A percentile compares a stretch with the other conserved stretches of the same genome.
Evolutionary conservation across 2,797 vertebrate genomes (phyloP).

Genomic region (Anguilla anguilla): DNA sequence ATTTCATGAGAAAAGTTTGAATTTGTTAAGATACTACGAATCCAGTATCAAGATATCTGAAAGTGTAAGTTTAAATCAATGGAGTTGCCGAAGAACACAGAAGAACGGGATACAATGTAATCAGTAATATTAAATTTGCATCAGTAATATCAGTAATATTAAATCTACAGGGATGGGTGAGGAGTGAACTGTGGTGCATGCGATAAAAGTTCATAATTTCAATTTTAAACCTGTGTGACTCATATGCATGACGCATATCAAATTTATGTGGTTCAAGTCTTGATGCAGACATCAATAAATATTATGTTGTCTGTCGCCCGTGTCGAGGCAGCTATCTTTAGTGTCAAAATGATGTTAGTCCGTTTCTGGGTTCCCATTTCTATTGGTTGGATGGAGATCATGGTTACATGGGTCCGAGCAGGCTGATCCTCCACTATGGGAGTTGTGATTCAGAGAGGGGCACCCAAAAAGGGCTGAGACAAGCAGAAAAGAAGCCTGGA

Average conservation of each 20-base stretch:
- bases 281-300: slow-evolving; percentile 56
- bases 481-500: slow-evolving; percentile 26
- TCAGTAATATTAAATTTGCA: background rate
- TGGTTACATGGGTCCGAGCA: slow-evolving; percentile 53
- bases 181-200: background rate
- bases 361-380: slow-evolving; percentile 58
- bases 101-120: background rate
- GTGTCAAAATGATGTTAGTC: slow-evolving; percentile 57
- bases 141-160: background rate
- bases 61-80: background rate
- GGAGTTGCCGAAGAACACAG: background rate
- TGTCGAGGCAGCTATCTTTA: slow-evolving; percentile 64
- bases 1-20: background rate
- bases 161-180: background rate
- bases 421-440: slow-evolving; percentile 42
- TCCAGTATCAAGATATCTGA: background rate
- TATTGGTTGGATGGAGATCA: slow-evolving; percentile 63
- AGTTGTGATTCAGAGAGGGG: slow-evolving; percentile 54
- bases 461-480: slow-evolving; percentile 43
- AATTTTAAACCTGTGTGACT: slow-evolving; percentile 29
- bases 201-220: slow-evolving; percentile 27
- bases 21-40: background rate
- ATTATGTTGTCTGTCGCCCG: slow-evolving; percentile 53
- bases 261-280: slow-evolving; percentile 41
- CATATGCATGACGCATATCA: slow-evolving; percentile 48